Evolutionary conservation across 2,888 invertebrate species (phyloP).

Genomic region (Drosophila aldrichi): DNA sequence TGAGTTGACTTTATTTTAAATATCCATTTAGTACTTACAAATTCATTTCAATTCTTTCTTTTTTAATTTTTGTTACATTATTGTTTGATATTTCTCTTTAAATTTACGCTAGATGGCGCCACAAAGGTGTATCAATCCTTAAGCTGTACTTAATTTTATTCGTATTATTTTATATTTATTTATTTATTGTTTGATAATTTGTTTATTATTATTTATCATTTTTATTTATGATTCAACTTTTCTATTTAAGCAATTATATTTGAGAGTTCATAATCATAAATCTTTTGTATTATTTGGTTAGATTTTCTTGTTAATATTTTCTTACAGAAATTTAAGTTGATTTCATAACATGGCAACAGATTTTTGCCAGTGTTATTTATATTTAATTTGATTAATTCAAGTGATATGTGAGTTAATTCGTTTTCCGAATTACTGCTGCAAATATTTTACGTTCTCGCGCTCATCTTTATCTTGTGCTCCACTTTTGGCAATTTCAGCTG

Average conservation of each 20-base stretch:
- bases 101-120: too few species aligned
- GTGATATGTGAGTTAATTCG: slow-evolving; percentile 32
- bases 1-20: too few species aligned
- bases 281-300: background rate
- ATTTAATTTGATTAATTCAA: slow-evolving; percentile 67
- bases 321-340: background rate
- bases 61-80: too few species aligned
- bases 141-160: background rate
- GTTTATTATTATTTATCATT: background rate
- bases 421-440: slow-evolving; percentile 35
- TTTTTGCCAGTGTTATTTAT: slow-evolving; percentile 3
- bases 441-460: slow-evolving; percentile 63
- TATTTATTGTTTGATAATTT: background rate
- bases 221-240: background rate
- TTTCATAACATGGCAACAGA: background rate
- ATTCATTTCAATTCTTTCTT: too few species aligned
- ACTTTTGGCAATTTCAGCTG: slow-evolving; percentile 39
- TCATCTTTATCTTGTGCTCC: slow-evolving; percentile 58
- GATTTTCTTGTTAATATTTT: background rate
- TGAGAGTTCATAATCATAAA: background rate
- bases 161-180: background rate
- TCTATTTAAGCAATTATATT: background rate
- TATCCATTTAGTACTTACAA: too few species aligned
- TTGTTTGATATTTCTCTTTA: too few species aligned
- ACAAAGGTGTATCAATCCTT: too few species aligned